A percentile compares a stretch with the other conserved stretches of the same genome.
phyloP scores from a whole-genome alignment of 2,113 vertebrate species.

The Serinus canaria region DNA sequence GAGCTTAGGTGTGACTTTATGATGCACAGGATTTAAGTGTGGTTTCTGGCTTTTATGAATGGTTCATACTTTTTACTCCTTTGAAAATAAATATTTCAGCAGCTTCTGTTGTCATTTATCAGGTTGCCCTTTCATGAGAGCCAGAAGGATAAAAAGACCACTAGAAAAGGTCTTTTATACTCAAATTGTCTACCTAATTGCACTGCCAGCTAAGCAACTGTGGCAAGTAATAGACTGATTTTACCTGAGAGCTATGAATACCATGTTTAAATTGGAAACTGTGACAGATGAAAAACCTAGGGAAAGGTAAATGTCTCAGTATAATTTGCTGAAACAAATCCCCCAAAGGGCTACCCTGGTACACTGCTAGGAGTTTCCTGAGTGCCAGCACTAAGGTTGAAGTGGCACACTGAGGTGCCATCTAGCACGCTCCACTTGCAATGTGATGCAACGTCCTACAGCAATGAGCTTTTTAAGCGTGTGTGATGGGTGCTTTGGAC shows the following conservation, averaged over 20 bases:
- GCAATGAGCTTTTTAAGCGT: background rate
- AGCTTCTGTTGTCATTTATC: background rate
- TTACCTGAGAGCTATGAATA: background rate
- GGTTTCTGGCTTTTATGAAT: background rate
- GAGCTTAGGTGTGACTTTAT: background rate
- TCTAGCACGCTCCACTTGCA: background rate
- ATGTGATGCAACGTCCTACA: fast-evolving
- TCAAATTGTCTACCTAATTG: background rate
- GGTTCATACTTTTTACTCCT: background rate
- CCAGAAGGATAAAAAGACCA: background rate
- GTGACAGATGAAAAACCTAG: background rate
- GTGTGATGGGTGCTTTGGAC: background rate
- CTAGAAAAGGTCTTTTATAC: background rate
- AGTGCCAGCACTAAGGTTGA: background rate
- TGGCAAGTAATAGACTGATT: background rate
- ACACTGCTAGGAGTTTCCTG: background rate
- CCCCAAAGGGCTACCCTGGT: background rate
- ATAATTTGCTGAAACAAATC: background rate
- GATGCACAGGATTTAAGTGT: background rate
- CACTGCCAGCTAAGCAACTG: background rate
- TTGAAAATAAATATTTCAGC: background rate
- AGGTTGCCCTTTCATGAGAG: background rate
- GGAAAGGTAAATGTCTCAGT: background rate
- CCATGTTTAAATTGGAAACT: background rate
- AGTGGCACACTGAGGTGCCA: background rate